Percentiles rank a stretch among this genome's conserved stretches.
These are phyloP conservation scores for Apolygus lucorum DNA, from an alignment of 1,140 invertebrate genomes.

Conservation along the genomic window DNA sequence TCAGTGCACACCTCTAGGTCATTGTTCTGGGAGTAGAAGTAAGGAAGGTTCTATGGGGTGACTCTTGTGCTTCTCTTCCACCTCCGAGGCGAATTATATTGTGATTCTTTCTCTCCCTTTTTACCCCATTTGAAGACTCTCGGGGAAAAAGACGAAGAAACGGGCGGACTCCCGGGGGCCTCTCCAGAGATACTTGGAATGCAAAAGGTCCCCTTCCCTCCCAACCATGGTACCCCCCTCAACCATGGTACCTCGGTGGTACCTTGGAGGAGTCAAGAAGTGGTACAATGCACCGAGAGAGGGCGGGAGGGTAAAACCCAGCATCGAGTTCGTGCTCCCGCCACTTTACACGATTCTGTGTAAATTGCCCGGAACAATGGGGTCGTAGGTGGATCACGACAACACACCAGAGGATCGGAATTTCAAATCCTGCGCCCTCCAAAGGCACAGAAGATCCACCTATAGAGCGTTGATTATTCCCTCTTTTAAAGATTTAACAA, in stretches of 20 bases:
- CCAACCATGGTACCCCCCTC: neutral
- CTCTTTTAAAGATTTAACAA: neutral
- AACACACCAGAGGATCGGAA: slow-evolving; percentile 22
- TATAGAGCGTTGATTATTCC: neutral
- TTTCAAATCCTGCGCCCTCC: slow-evolving; percentile 22
- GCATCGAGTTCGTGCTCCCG: slow-evolving; percentile 8
- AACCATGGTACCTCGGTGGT: too few species aligned
- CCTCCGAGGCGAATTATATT: neutral
- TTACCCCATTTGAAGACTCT: neutral
- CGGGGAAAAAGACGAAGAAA: neutral
- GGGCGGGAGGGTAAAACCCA: neutral
- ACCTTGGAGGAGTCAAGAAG: neutral
- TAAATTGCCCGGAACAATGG: slow-evolving; percentile 20
- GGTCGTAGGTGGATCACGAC: slow-evolving; percentile 18
- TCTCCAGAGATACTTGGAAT: too few species aligned
- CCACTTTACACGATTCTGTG: slow-evolving; percentile 17
- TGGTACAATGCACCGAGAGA: slow-evolving; percentile 1
- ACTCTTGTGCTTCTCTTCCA: too few species aligned
- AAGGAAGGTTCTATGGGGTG: neutral
- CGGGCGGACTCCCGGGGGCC: too few species aligned
- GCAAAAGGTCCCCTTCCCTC: neutral
- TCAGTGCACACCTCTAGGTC: neutral
- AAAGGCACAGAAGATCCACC: neutral
- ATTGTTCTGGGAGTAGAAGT: neutral
- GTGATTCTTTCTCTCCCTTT: neutral